These are phyloP conservation scores for Eclectus roratus DNA, from an alignment of 2,113 vertebrate species.

Conservation along the genomic window DNA sequence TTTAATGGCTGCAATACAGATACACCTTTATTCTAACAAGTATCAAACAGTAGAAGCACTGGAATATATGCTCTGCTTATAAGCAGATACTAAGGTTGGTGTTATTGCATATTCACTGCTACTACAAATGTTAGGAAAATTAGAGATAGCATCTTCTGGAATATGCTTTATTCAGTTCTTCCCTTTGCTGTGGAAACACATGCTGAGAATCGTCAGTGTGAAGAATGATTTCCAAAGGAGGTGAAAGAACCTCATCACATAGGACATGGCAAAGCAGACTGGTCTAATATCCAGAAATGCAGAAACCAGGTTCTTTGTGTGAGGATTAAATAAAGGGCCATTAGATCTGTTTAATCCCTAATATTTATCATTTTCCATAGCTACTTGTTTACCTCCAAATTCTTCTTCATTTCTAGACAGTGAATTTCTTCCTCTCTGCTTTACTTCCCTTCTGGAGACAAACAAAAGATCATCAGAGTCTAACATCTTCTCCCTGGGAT, in stretches of 20 bases:
- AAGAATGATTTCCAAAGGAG: neutral
- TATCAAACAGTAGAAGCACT: neutral
- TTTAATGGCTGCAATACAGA: neutral
- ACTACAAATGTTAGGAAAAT: neutral
- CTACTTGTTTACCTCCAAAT: neutral
- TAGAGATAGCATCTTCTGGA: neutral
- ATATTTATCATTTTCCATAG: neutral
- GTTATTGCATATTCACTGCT: neutral
- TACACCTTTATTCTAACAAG: neutral
- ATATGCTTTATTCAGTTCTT: neutral
- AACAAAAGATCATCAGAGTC: constrained; percentile 4
- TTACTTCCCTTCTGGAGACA: neutral
- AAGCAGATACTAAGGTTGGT: neutral
- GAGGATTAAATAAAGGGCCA: neutral
- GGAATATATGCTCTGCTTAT: neutral
- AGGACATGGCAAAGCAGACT: neutral
- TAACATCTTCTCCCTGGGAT: neutral
- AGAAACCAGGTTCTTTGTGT: neutral
- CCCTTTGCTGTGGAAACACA: neutral
- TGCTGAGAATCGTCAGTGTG: neutral
- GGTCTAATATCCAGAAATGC: neutral
- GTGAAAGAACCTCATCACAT: neutral
- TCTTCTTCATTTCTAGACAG: neutral
- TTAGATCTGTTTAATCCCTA: neutral
- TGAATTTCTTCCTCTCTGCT: neutral